Percentiles rank a stretch among this genome's conserved stretches.
phyloP scores from a whole-genome alignment of 92 coral and sea anemone species.

The Pocillopora grandis region DNA sequence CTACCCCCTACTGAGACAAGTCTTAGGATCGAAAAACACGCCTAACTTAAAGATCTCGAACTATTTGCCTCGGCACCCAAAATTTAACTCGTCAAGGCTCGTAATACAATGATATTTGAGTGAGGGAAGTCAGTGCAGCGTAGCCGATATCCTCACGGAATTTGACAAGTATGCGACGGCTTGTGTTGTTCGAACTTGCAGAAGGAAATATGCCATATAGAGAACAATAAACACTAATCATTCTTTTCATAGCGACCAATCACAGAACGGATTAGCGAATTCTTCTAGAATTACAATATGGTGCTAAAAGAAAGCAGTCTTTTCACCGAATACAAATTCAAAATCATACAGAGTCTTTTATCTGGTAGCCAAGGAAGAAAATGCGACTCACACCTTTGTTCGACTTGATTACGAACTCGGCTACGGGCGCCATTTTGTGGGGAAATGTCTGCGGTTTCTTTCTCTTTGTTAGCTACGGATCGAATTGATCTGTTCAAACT shows the following conservation, averaged over 20 bases:
- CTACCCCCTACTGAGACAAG: conserved; percentile 37
- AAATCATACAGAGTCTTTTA: not conserved
- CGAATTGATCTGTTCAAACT: not conserved
- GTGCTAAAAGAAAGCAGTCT: not conserved
- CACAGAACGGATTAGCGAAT: conserved; percentile 22
- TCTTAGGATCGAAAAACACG: conserved; percentile 5
- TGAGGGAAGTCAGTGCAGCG: not conserved
- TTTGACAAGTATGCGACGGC: conserved; percentile 41
- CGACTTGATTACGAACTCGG: not conserved
- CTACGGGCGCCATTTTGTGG: not conserved
- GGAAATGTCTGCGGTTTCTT: conserved; percentile 1
- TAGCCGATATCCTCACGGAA: conserved; percentile 37
- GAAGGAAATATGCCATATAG: conserved; percentile 7
- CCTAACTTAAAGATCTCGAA: not conserved
- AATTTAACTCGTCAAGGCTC: not conserved
- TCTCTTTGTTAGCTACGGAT: not conserved
- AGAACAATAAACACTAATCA: conserved; percentile 45
- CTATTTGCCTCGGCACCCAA: conserved; percentile 4
- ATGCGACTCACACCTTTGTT: conserved; percentile 5
- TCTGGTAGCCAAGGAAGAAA: not conserved
- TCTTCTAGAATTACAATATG: conserved; percentile 25
- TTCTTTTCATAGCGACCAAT: conserved; percentile 30
- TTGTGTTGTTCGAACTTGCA: conserved; percentile 22
- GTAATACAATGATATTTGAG: not conserved
- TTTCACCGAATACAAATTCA: conserved; percentile 8